phyloP scores from a whole-genome alignment of 2,888 invertebrate genomes.

The Plutella xylostella region DNA sequence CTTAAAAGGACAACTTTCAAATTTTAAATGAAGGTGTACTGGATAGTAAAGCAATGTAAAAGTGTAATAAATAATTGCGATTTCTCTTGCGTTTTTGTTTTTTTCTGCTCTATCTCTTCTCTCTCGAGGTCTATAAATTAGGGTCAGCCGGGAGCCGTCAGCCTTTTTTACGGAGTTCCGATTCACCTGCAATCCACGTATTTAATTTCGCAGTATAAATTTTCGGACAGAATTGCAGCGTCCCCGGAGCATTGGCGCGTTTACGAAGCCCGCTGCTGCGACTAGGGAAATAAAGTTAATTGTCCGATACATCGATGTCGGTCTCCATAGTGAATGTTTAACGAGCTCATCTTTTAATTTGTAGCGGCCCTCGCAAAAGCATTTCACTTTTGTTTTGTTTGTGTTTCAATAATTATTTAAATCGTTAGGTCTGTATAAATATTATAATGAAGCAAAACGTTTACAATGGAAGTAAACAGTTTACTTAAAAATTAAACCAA shows the following conservation, averaged over 20 bases:
- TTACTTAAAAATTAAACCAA: too few species aligned
- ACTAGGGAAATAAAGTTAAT: conserved; percentile 14
- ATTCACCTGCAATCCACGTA: conserved; percentile 61
- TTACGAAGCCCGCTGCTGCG: conserved; percentile 15
- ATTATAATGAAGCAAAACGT: too few species aligned
- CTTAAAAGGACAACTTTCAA: too few species aligned
- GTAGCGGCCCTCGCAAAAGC: too few species aligned
- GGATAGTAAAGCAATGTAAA: too few species aligned
- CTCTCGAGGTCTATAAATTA: conserved; percentile 37
- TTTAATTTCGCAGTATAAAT: conserved; percentile 56
- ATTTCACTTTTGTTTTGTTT: too few species aligned
- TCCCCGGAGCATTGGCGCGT: conserved; percentile 20
- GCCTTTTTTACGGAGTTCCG: conserved; percentile 25
- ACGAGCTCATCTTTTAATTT: not conserved
- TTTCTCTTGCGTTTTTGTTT: conserved; percentile 3
- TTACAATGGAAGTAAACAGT: too few species aligned
- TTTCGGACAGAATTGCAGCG: conserved; percentile 27
- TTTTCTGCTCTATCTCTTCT: conserved; percentile 7
- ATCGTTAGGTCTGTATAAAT: too few species aligned
- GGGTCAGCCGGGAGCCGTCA: conserved; percentile 25
- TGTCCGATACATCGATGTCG: not conserved
- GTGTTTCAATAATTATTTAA: too few species aligned
- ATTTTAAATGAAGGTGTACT: too few species aligned
- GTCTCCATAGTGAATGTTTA: not conserved
- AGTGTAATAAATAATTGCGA: too few species aligned